Conservation (phyloP, 1,140 invertebrate species). For the Elymnias hypermnestra region DNA sequence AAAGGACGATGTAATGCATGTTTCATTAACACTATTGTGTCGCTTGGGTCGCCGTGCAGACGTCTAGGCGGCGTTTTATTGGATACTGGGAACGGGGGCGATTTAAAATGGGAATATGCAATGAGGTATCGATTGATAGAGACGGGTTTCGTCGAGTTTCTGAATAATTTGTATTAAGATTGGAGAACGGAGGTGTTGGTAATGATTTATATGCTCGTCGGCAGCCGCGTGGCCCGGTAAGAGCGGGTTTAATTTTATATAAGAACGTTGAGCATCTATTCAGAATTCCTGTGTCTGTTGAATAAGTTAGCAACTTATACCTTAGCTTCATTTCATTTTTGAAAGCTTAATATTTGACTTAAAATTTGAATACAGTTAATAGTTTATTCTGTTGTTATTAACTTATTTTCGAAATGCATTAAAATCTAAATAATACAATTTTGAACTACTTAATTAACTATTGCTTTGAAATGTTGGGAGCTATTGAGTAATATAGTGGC, state of each 20-base stretch:
- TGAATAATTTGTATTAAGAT: conserved; percentile 39
- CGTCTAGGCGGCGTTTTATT: conserved; percentile 41
- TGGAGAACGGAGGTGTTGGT: conserved; percentile 26
- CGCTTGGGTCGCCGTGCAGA: conserved; percentile 29
- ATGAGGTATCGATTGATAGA: conserved; percentile 44
- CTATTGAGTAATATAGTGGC: too few relatives aligned
- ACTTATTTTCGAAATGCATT: too few relatives aligned
- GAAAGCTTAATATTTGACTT: too few relatives aligned
- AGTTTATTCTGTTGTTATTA: too few relatives aligned
- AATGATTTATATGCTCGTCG: conserved; percentile 29
- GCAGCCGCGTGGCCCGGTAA: conserved; percentile 1
- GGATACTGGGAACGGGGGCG: conserved; percentile 29
- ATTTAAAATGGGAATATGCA: conserved; percentile 48
- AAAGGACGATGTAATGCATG: conserved; percentile 47
- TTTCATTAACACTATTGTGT: conserved; percentile 61
- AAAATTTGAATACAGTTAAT: too few relatives aligned
- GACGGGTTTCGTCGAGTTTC: conserved; percentile 23
- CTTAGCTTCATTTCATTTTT: too few relatives aligned
- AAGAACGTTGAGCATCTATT: background rate
- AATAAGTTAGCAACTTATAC: background rate
- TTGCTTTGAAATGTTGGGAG: too few relatives aligned
- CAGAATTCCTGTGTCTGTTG: background rate
- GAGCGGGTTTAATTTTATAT: conserved; percentile 12
- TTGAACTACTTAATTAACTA: too few relatives aligned
- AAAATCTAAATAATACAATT: too few relatives aligned